Percentiles rank a stretch among this genome's conserved stretches.
Conservation (phyloP, 2,888 invertebrate species). For the Troides helena region DNA sequence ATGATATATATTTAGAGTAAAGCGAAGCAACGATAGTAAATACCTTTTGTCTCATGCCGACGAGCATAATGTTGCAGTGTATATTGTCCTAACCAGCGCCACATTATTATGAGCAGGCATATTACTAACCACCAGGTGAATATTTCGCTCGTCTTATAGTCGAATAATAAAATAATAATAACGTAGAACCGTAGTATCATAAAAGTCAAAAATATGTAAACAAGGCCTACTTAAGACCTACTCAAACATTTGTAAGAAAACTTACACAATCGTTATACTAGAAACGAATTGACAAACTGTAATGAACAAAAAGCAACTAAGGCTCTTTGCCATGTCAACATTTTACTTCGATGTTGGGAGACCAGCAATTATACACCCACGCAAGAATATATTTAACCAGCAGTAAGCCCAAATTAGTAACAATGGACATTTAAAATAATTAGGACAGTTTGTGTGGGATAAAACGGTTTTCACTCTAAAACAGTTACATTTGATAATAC, state of each 20-base stretch:
- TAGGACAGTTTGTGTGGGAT: constrained; percentile 32
- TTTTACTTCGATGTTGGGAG: constrained; percentile 9
- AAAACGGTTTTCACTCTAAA: constrained; percentile 1
- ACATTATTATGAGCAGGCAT: too few relatives aligned
- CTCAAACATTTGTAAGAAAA: background rate
- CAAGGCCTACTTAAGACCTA: too few relatives aligned
- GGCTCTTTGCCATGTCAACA: constrained; percentile 7
- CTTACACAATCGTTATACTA: background rate
- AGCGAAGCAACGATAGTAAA: too few relatives aligned
- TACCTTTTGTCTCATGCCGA: too few relatives aligned
- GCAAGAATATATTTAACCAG: constrained; percentile 36
- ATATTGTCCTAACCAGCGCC: too few relatives aligned
- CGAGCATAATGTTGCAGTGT: too few relatives aligned
- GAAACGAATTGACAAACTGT: background rate
- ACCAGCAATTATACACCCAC: constrained; percentile 47
- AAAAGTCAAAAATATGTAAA: too few relatives aligned
- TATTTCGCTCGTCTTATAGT: too few relatives aligned
- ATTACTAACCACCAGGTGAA: too few relatives aligned
- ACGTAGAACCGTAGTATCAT: too few relatives aligned
- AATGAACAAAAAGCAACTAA: background rate
- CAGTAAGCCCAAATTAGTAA: constrained; percentile 50
- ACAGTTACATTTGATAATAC: background rate
- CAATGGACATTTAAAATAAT: constrained; percentile 45
- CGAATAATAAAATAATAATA: too few relatives aligned
- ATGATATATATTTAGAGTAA: too few relatives aligned